Evolutionary conservation across 92 coral and sea anemone species (phyloP), one percentile per base, ranked within the genome.

Genomic region (Epizoanthus stellaris): DNA sequence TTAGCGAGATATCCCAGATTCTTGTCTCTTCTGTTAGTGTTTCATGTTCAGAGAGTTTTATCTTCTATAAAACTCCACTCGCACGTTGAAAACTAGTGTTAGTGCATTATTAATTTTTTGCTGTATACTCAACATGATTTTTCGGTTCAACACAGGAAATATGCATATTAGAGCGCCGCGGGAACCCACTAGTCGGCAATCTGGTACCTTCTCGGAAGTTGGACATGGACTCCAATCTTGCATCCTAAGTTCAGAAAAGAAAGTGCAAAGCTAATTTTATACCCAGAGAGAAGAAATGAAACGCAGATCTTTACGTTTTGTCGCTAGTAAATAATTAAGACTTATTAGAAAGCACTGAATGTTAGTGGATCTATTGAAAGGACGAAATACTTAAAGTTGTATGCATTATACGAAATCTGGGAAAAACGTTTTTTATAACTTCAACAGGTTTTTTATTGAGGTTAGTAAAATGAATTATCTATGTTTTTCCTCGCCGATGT

Each of bases 171-270:
- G 47, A 75, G 15, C 63, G 67, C 67, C 66, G 80, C 80, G 12
- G 72, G 72, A 76, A 79, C 25, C 40, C 65, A 12, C 39, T 38
- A 63, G 61, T 79, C 83, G 56, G 56, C 11, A 79, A 63, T 63
- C 60, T 59, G 72, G 83, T 62, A 70, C 72, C 83, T 79, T 63
- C 71, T 67, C 83, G 83, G 83, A 79, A 62, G 71, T 79, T 42
- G 14, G 58, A 14, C 56, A n/a, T 39, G 20, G 47, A 30, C 72
- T 62, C 72, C 15, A 16, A 77, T 42, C 15, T 43, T 79, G 43
- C 83, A 79, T 42, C 47, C 61, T 63, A 79, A 25, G 34, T 79
- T 61, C 20, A 62, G 42, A 23, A 58, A 25, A 75, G 67, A 75
- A 79, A 79, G 56, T 49, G 56, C 56, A 36, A 38, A 60, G 65